Base-by-base conservation (phyloP, 2,888 invertebrate genomes). In the Orthosia gracilis region DNA sequence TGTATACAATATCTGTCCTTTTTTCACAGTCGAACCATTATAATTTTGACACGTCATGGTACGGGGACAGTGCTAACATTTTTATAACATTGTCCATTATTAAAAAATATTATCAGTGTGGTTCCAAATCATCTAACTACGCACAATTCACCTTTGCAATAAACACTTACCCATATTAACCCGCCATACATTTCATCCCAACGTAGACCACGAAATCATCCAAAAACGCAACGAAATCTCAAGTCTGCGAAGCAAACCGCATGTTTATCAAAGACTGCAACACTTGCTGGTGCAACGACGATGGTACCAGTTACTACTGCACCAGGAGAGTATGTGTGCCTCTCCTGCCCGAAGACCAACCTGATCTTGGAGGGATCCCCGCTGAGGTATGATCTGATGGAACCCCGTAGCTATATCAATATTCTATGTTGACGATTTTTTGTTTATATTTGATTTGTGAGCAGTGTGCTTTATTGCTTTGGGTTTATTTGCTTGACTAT, bases 241-340 rank as follows among this genome's bases (percentile, higher is more conserved):
- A 93, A 18, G 91, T 96, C 1, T 96, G 96, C 84, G 89, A 91
- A 3, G 96, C 96, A 0, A 95, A 96, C 75, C 90, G 94, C 21
- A 94, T 94, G 93, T 97, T 96, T 83, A 93, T 96, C 71, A 94
- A 93, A 77, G 95, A 96, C 74, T 97, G 97, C 83, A 97, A 97
- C 85, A 96, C 94, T 11, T 97, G 97, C 68, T 94, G 94, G 94
- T 96, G 97, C 82, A 96, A 96, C 62, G 95, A 95, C 15, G 94
- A 96, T 68, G 97, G 97, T 0, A 96, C 96, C 9, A 91, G 94
- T 26, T 97, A 94, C 89, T 94, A 92, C 82, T 97, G 97, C 85
- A 97, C 97, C 0, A 91, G 95, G 72, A 94, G 92, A 83, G 92
- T 94, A 31, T 97, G 97, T 79, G 86, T 94, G 3, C 89, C 91